Base-by-base conservation (phyloP, 2,113 vertebrate genomes). In the Epinephelus lanceolatus region DNA sequence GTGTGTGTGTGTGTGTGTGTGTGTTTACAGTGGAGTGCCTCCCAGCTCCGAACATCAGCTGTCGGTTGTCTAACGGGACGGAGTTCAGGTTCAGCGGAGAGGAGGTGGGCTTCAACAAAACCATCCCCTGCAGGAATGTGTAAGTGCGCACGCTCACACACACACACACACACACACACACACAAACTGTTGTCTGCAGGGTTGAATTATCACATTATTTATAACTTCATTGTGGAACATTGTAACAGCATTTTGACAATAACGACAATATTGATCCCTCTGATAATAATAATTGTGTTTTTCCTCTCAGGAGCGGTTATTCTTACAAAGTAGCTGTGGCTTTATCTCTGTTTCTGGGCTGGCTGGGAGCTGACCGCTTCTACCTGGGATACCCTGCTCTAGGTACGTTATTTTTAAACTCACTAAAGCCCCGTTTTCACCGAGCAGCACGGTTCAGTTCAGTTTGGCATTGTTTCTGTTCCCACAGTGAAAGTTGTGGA, bases 261-360 rank as follows among this genome's bases (percentile, higher is more conserved):
- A 47, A 45, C 3, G 4, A 25, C 8, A 5, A 19, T n/a, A 45
- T 42, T 53, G 40, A 61, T 56, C 5, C 9, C 55, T 30, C 5
- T 30, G 18, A 6, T 12, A 40, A 40, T 13, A 18, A 11, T 40
- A 1, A 52, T 2, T 51, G 17, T 49, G 0, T 80, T 1, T 87
- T 66, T 92, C 59, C 73, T 83, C 79, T 85, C 93, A 99, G 98
- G 92, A 98, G 97, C 77, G 97, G 96, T 73, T 99, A 98, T 91
- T 99, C 97, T 3, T 99, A 99, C 89, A 98, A 97, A 94, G 97
- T 99, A 10, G 98, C 98, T 2, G 98, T 99, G 81, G 98, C 98
- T 7, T 88, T 99, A 47, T 99, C 98, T 56, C 96, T 99, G 61
- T 99, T 99, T 89, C 96, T 99, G 87, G 98, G 98, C 86, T 99